phyloP scores from a whole-genome alignment of 2,113 vertebrate genomes.

The Xiphophorus hellerii region DNA sequence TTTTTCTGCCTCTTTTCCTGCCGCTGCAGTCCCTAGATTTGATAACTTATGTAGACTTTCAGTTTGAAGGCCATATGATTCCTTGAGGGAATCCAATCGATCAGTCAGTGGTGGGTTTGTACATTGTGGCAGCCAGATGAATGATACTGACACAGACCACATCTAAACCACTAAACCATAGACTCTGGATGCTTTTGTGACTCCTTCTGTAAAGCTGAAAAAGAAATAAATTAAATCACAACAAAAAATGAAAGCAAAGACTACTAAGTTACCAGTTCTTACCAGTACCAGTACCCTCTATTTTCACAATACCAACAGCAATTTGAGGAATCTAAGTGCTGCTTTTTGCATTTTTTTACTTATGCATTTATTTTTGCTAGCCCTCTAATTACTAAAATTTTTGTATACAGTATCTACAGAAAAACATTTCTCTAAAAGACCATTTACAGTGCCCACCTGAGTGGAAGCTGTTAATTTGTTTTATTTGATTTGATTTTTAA shows the following conservation, averaged over 20 bases:
- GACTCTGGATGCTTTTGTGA: slow-evolving; percentile 36
- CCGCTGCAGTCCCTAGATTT: slow-evolving; percentile 65
- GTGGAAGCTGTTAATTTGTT: neutral
- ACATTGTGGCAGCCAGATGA: slow-evolving; percentile 69
- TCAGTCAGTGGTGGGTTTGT: slow-evolving; percentile 71
- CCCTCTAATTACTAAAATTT: slow-evolving; percentile 10
- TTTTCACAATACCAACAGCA: slow-evolving; percentile 3
- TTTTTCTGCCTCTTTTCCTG: slow-evolving; percentile 22
- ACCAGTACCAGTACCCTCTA: neutral
- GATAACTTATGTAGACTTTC: slow-evolving; percentile 76
- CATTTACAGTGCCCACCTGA: neutral
- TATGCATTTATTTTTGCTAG: neutral
- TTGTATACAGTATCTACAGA: slow-evolving; percentile 1
- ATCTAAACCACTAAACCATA: slow-evolving; percentile 65
- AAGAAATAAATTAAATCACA: slow-evolving; percentile 35
- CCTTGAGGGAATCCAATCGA: slow-evolving; percentile 75
- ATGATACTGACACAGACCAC: slow-evolving; percentile 69
- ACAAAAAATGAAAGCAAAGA: slow-evolving; percentile 27
- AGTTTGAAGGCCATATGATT: slow-evolving; percentile 71
- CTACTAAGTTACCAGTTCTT: slow-evolving; percentile 23
- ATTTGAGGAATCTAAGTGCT: slow-evolving; percentile 9
- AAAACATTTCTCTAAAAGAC: neutral
- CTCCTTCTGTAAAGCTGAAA: slow-evolving; percentile 23
- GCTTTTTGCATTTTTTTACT: neutral
- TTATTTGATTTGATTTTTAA: neutral